Evolutionary conservation across 2,113 vertebrate genomes (phyloP).

Genomic region (Poecile atricapillus): DNA sequence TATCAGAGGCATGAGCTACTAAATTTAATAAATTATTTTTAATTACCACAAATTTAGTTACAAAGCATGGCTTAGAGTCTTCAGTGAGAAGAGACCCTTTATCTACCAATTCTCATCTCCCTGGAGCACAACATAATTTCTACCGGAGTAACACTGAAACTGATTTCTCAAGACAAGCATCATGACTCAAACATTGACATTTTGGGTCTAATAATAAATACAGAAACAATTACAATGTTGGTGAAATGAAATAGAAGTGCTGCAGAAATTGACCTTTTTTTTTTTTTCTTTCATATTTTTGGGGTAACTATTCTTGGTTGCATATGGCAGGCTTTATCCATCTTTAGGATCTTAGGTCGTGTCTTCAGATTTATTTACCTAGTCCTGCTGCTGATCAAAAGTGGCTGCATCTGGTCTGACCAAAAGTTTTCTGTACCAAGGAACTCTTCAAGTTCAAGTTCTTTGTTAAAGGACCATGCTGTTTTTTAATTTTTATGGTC

Average conservation of each 20-base stretch:
- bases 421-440: not conserved
- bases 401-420: not conserved
- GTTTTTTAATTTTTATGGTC: not conserved
- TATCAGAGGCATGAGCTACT: not conserved
- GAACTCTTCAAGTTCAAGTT: not conserved
- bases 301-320: not conserved
- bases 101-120: not conserved
- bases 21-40: not conserved
- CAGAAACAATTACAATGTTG: not conserved
- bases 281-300: not conserved
- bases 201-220: not conserved
- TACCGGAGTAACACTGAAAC: not conserved
- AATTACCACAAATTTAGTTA: not conserved
- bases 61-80: not conserved
- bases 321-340: not conserved
- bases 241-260: not conserved
- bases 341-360: not conserved
- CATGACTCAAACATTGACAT: not conserved
- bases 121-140: not conserved
- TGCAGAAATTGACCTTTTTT: not conserved
- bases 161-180: not conserved
- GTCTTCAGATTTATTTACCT: not conserved
- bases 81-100: not conserved
- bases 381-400: not conserved
- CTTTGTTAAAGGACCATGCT: not conserved